Evolutionary conservation across 2,113 vertebrate species (phyloP).

Genomic region (Philantomba maxwellii): DNA sequence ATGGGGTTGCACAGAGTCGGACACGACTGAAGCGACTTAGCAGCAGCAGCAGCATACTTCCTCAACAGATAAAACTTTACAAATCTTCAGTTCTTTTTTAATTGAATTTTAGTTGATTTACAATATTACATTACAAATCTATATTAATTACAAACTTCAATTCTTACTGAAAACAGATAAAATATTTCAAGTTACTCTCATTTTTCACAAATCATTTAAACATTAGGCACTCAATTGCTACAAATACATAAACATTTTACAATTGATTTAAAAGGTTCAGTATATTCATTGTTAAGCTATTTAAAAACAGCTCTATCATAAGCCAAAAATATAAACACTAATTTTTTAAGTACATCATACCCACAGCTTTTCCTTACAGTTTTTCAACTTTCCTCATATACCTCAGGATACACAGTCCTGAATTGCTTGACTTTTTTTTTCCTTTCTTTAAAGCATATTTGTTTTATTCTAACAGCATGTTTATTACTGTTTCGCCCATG

Average conservation of each 20-base stretch:
- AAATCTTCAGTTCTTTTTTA: not conserved
- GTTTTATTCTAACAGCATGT: not conserved
- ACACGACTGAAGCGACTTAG: too few species aligned
- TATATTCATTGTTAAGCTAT: not conserved
- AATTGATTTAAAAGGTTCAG: not conserved
- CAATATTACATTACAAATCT: not conserved
- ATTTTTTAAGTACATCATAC: not conserved
- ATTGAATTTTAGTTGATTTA: not conserved
- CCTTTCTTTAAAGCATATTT: not conserved
- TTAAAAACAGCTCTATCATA: not conserved
- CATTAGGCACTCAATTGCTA: not conserved
- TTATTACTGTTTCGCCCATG: not conserved
- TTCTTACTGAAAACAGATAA: not conserved
- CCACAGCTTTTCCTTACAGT: not conserved
- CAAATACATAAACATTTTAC: not conserved
- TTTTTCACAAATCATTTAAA: not conserved
- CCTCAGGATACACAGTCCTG: not conserved
- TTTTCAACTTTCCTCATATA: not conserved
- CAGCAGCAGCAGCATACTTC: not conserved
- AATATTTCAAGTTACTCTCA: conserved; percentile 1
- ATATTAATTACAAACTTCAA: not conserved
- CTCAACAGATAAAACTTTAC: not conserved
- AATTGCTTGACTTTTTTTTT: not conserved
- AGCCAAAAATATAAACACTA: not conserved
- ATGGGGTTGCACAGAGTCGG: too few species aligned